Base-by-base conservation (phyloP, 92 coral and sea anemone genomes). In the Pocillopora grandis region DNA sequence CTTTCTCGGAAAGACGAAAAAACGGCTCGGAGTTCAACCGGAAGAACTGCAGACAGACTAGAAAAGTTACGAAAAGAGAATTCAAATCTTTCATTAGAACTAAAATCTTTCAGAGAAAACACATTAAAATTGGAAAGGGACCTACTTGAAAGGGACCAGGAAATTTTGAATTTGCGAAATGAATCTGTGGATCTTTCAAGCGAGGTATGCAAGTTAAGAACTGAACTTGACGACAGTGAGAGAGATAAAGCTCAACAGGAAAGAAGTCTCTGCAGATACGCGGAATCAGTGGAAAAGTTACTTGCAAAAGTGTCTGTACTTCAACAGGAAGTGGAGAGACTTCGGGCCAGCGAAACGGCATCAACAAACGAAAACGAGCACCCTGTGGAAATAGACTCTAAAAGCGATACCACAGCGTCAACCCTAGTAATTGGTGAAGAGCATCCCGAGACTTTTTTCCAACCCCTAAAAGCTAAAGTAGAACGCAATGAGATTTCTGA, bases 181-280 rank as follows among this genome's bases (percentile, higher is more conserved):
- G 95, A 91, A 66, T 83, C 90, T 15, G 98, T 94, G 21, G 98
- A 94, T 80, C 87, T 92, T 23, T 92, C 89, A 92, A 89, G 98
- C 49, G 98, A 94, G 56, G 90, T 94, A 12, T 84, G 93, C 59
- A 94, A 92, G 74, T 72, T 94, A 31, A 90, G 90, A 84, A 71
- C 57, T 31, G 95, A 94, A 73, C 89, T 84, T 60, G 91, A 87
- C 56, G 93, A 94, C 8, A 75, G 84, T 23, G 64, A 71, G n/a
- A 88, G 61, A 83, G 74, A 81, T 0, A 75, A 87, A 72, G 73
- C 86, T 31, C 92, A 83, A 35, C 77, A 76, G 58, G 87, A 82
- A 16, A 71, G 85, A 78, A 68, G 62, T 13, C 87, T 88, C 18
- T 62, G 68, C 16, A 82, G 89, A 58, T 70, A 61, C 48, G 37